Evolutionary conservation across 2,888 invertebrate species (phyloP).

Genomic region (Ctena decussata): DNA sequence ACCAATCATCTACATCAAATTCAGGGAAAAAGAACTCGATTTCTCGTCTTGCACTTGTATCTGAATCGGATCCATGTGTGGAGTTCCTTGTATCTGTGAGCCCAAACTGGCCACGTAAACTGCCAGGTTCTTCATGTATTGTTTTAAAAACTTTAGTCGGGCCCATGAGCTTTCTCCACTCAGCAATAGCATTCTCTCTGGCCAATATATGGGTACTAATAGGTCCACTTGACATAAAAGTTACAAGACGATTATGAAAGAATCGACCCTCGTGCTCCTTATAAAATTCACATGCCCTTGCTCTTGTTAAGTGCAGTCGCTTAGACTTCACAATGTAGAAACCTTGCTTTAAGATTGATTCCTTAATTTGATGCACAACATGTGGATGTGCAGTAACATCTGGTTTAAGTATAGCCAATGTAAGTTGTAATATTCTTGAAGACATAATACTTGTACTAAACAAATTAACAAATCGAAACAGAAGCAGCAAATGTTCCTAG

Average conservation of each 20-base stretch:
- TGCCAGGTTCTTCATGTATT: slow-evolving; percentile 92
- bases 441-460: neutral
- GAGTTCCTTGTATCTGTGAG: slow-evolving; percentile 98
- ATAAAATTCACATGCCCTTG: slow-evolving; percentile 93
- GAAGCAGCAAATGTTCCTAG: neutral
- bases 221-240: slow-evolving; percentile 91
- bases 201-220: slow-evolving; percentile 93
- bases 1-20: slow-evolving; percentile 91
- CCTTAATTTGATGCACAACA: slow-evolving; percentile 90
- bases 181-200: slow-evolving; percentile 91
- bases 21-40: slow-evolving; percentile 95
- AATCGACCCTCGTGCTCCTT: slow-evolving; percentile 91
- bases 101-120: slow-evolving; percentile 94
- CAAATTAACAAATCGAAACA: neutral
- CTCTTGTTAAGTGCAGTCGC: slow-evolving; percentile 89
- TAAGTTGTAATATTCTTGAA: slow-evolving; percentile 89
- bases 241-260: slow-evolving; percentile 85
- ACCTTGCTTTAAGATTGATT: slow-evolving; percentile 90
- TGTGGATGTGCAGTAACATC: slow-evolving; percentile 93
- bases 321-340: slow-evolving; percentile 92
- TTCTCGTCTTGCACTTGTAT: slow-evolving; percentile 92
- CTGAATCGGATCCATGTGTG: slow-evolving; percentile 97
- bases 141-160: slow-evolving; percentile 93
- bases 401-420: slow-evolving; percentile 95
- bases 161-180: slow-evolving; percentile 95